Conservation (phyloP, 2,888 invertebrate species). For the Epinotia brunnichana region DNA sequence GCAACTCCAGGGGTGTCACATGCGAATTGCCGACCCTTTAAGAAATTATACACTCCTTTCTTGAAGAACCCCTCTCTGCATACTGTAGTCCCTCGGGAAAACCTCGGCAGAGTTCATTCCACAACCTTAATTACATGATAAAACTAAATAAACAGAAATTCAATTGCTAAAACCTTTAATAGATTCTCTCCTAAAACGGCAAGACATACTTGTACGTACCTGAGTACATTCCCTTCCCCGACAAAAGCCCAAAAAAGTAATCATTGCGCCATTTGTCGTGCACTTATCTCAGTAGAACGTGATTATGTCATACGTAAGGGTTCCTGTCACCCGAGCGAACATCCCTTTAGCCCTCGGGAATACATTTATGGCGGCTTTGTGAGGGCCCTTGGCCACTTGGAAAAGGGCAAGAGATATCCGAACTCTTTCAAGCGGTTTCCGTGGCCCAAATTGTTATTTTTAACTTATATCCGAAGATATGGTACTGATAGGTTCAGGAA, state of each 20-base stretch:
- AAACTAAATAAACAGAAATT: too few relatives aligned
- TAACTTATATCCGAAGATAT: conserved; percentile 17
- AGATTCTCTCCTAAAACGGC: neutral
- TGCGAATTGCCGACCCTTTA: too few relatives aligned
- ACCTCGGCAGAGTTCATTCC: too few relatives aligned
- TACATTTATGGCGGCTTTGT: conserved; percentile 21
- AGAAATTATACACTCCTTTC: too few relatives aligned
- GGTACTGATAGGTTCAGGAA: neutral
- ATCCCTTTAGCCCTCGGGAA: conserved; percentile 28
- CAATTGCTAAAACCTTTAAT: too few relatives aligned
- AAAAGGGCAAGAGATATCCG: conserved; percentile 39
- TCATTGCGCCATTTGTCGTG: conserved; percentile 26
- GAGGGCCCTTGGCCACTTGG: conserved; percentile 31
- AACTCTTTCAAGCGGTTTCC: conserved; percentile 35
- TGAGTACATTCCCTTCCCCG: neutral
- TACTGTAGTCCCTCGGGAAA: too few relatives aligned
- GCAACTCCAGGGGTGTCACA: too few relatives aligned
- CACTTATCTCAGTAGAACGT: conserved; percentile 27
- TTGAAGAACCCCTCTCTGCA: too few relatives aligned
- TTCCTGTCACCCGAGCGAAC: conserved; percentile 29
- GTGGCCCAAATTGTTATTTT: conserved; percentile 32
- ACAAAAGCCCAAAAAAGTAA: conserved; percentile 14
- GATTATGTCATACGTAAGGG: conserved; percentile 37
- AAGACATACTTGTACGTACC: neutral
- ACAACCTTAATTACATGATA: too few relatives aligned